Percentiles rank a stretch among this genome's conserved stretches.
These are phyloP conservation scores for Tonatia bakeri DNA, from an alignment of 2,113 vertebrate species.

Conservation along the genomic window DNA sequence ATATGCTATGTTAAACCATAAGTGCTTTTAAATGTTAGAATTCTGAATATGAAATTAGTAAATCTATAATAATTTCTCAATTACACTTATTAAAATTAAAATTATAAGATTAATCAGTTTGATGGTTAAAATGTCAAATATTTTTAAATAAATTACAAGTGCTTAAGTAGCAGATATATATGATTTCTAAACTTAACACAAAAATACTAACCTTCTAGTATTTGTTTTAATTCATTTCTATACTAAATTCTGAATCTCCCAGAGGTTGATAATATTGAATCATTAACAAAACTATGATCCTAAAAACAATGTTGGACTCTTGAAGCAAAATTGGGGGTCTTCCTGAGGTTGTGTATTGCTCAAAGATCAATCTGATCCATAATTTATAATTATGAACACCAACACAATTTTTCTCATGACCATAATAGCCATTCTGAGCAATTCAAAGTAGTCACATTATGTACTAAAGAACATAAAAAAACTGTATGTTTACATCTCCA, in stretches of 20 bases:
- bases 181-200: not conserved
- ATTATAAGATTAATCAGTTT: not conserved
- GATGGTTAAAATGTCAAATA: not conserved
- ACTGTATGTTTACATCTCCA: not conserved
- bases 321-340: not conserved
- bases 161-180: not conserved
- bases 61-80: slow-evolving; percentile 22
- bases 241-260: not conserved
- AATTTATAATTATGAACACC: not conserved
- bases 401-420: not conserved
- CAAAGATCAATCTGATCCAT: not conserved
- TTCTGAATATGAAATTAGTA: not conserved
- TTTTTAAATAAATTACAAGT: not conserved
- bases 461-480: not conserved
- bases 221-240: not conserved
- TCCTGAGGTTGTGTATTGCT: not conserved
- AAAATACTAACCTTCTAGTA: not conserved
- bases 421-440: not conserved
- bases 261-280: not conserved
- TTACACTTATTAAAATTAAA: not conserved
- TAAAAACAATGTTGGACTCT: not conserved
- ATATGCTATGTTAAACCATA: not conserved
- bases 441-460: not conserved
- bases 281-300: not conserved
- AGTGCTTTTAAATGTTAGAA: not conserved